These are phyloP conservation scores for Apodemus agrarius DNA, from an alignment of 2,797 vertebrate genomes.

Conservation along the genomic window DNA sequence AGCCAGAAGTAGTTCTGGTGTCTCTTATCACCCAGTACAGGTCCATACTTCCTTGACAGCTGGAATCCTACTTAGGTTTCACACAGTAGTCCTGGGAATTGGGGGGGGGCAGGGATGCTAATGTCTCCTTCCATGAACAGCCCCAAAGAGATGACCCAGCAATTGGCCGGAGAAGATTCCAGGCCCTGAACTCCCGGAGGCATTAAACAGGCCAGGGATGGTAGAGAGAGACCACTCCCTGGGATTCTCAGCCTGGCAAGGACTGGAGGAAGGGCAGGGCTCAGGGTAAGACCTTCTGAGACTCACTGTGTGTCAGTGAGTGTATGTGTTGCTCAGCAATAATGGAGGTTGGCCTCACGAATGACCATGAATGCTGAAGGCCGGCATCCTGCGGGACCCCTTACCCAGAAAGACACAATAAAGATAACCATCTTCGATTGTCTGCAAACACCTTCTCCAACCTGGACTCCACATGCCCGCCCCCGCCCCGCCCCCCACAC, in stretches of 20 bases:
- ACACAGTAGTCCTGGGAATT: not conserved
- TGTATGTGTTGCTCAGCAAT: not conserved
- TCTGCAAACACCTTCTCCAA: not conserved
- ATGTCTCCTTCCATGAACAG: not conserved
- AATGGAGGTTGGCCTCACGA: too few relatives aligned
- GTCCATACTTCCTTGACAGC: not conserved
- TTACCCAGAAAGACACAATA: not conserved
- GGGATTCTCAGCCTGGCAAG: not conserved
- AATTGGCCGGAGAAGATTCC: not conserved
- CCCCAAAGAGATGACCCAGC: not conserved
- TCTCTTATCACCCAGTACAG: not conserved
- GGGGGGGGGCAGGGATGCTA: rapidly evolving
- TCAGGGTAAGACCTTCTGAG: not conserved
- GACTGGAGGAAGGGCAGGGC: too few relatives aligned
- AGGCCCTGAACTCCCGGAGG: not conserved
- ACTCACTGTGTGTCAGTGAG: too few relatives aligned
- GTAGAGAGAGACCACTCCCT: not conserved
- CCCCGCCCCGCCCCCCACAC: not conserved
- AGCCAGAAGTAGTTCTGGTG: not conserved
- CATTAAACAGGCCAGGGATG: not conserved
- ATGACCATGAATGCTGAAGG: too few relatives aligned
- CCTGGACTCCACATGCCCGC: rapidly evolving
- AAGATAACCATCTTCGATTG: not conserved
- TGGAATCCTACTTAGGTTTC: not conserved
- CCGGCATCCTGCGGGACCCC: too few relatives aligned